Evolutionary conservation across 2,888 invertebrate species (phyloP).

Genomic region (Galeopsomyia nigrocyanea): DNA sequence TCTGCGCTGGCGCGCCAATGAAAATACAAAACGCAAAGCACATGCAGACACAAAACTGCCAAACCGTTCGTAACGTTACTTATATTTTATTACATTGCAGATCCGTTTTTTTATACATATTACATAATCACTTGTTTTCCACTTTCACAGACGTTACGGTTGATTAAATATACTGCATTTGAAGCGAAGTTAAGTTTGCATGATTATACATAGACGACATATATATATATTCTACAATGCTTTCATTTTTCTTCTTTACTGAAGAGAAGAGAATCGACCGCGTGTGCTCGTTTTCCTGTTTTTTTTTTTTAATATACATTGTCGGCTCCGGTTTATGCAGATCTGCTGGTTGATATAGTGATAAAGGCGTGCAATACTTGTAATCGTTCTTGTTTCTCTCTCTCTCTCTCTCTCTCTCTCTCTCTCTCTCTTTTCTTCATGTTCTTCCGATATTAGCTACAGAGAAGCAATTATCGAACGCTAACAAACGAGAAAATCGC

Average conservation of each 20-base stretch:
- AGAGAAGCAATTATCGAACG: slow-evolving; percentile 34
- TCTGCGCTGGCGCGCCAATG: slow-evolving; percentile 33
- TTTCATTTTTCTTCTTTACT: slow-evolving; percentile 25
- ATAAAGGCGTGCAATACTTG: slow-evolving; percentile 49
- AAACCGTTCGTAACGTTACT: slow-evolving; percentile 39
- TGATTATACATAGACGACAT: slow-evolving; percentile 28
- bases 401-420: slow-evolving; percentile 5
- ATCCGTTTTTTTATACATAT: slow-evolving; percentile 33
- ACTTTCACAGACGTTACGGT: slow-evolving; percentile 21
- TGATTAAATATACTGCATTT: slow-evolving; percentile 33
- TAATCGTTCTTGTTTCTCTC: slow-evolving; percentile 30
- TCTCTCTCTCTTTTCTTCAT: slow-evolving; percentile 12
- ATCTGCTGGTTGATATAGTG: slow-evolving; percentile 46
- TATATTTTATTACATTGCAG: slow-evolving; percentile 25
- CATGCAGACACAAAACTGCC: slow-evolving; percentile 34
- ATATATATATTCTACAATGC: slow-evolving; percentile 23
- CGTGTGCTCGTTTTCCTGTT: slow-evolving; percentile 25
- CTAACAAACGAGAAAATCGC: slow-evolving; percentile 20
- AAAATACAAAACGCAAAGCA: slow-evolving; percentile 11
- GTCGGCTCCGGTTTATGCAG: slow-evolving; percentile 39
- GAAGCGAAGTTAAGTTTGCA: slow-evolving; percentile 44
- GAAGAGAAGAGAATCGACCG: slow-evolving; percentile 21
- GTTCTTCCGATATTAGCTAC: slow-evolving; percentile 36
- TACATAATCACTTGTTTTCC: slow-evolving; percentile 45
- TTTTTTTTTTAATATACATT: slow-evolving; percentile 14